Base-by-base conservation (phyloP, 2,113 vertebrate species). In the Rutilus rutilus region DNA sequence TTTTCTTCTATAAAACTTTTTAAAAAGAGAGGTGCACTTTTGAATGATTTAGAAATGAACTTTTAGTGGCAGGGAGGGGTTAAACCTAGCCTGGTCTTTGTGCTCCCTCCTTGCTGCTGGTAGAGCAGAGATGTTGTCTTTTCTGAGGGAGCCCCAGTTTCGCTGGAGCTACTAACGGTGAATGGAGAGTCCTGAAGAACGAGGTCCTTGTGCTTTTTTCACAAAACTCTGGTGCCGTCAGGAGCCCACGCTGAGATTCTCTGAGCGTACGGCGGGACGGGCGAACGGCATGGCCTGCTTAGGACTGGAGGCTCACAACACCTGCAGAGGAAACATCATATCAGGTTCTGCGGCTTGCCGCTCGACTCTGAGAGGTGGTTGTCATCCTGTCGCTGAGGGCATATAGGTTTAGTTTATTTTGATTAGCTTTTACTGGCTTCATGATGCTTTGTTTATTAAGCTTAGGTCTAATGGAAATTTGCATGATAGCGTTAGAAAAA, bases 281-380 rank as follows among this genome's bases (percentile, higher is more conserved):
- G 21, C 4, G 11, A 14, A 21, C 39, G 79, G 45, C 23, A 93
- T 93, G 89, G 82, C 91, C 76, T 92, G 86, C 27, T 78, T 90
- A 77, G 91, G 90, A 83, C 78, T 90, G 39, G 90, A 93, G 85
- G 79, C 54, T 30, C 73, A 78, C 30, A 42, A 52, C 23, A 88
- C 83, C 73, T 90, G 90, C 86, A 74, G 82, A 82, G 80, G 59
- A 64, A 71, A 42, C 45, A 90, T 91, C 83, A 90, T 85, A 85
- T 85, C 87, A 93, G 92, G 91, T 95, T 88, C 91, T 89, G 65
- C 45, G n/a, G 57, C 73, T 57, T 86, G 57, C 47, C 45, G 27
- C 64, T 25, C 67, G 11, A 17, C 47, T 45, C 62, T 79, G 33
- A 47, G 12, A 64, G 65, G 39, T 36, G 5, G 54, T 71, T 82